Conservation (phyloP, 2,113 vertebrate species). For the Todiramphus saurophagus region DNA sequence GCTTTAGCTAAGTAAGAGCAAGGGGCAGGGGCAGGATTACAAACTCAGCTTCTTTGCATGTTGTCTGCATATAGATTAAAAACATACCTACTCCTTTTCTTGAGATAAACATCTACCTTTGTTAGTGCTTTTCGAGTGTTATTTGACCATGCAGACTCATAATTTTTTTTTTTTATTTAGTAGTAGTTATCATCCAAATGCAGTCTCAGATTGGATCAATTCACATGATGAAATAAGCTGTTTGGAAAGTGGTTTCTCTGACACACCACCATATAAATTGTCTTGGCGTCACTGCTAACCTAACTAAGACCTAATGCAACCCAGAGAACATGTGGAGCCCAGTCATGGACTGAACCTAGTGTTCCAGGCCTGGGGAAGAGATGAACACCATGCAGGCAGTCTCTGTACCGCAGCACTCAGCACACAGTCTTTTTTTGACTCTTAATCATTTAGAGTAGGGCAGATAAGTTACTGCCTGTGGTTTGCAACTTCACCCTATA, state of each 20-base stretch:
- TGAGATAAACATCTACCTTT: neutral
- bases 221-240: neutral
- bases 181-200: neutral
- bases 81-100: neutral
- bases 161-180: neutral
- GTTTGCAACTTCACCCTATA: neutral
- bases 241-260: neutral
- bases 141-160: neutral
- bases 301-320: neutral
- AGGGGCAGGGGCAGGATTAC: neutral
- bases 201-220: neutral
- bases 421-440: neutral
- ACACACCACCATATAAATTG: neutral
- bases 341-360: neutral
- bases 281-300: neutral
- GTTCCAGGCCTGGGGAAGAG: neutral
- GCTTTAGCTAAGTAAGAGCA: neutral
- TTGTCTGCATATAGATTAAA: neutral
- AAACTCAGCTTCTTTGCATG: neutral
- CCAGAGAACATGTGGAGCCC: neutral
- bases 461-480: neutral
- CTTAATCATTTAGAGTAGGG: neutral
- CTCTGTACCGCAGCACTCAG: neutral
- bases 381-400: neutral
- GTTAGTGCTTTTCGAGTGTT: neutral